Base-by-base conservation (phyloP, 1,140 invertebrate genomes). In the Leptinotarsa undecemlineata region DNA sequence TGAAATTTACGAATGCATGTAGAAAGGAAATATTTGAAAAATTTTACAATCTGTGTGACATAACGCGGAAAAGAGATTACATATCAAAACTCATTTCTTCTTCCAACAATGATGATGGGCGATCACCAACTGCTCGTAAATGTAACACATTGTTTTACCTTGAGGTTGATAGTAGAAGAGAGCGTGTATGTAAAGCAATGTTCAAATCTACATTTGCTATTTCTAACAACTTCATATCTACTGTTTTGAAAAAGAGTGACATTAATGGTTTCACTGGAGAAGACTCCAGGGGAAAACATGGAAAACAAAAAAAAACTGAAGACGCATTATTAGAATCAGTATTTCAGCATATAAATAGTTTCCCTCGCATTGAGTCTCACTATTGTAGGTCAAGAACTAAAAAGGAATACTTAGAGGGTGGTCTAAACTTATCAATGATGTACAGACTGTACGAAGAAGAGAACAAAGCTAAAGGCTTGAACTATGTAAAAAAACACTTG, bases 371-470 rank as follows among this genome's bases (percentile, higher is more conserved):
- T 15, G 80, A 80, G 61, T 78, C 76, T 19, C 77, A 81, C 61
- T 81, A 81, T 51, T 73, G 64, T 19, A 20, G 79, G 62, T 48
- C 62, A 68, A 60, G 74, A 20, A 73, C 78, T 48, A 68, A 76
- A 33, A 78, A 62, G 47, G 67, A 80, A 48, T 82, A 77, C 68
- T 79, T 79, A 62, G 81, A 78, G 51, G 79, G 79, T 48, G 68
- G 75, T n/a, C 76, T 76, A 77, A 77, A 76, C 48, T 68, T 80
- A 33, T 72, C 48, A 57, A 78, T 80, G 51, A 33, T 82, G 47
- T n/a, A 57, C 13, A 57, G 51, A 57, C 17, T 17, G 14, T 57
- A 57, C 51, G 8, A 57, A 57, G 51, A 57, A n/a, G 51, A 57
- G 51, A 57, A 57, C 51, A 57, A 57, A 57, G n/a, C n/a, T 57